phyloP scores from a whole-genome alignment of 2,888 invertebrate species.

The Dynastes hyllus region DNA sequence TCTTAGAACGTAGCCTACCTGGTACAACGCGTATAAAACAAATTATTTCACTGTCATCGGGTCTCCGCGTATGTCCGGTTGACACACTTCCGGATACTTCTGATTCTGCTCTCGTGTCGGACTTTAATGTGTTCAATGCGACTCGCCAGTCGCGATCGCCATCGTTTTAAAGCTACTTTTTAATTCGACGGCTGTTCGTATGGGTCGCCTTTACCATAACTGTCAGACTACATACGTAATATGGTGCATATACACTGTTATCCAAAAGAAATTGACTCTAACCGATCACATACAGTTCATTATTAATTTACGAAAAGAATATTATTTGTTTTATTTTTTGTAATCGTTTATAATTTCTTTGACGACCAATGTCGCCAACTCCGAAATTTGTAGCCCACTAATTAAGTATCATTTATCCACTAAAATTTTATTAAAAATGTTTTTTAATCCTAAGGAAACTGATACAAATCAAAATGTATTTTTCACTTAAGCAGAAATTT shows the following conservation, averaged over 20 bases:
- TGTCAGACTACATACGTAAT: constrained; percentile 4
- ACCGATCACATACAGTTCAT: too few relatives aligned
- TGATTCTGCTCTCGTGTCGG: constrained; percentile 59
- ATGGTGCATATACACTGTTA: background rate
- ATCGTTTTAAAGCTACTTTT: constrained; percentile 27
- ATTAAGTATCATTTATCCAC: too few relatives aligned
- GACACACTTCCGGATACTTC: constrained; percentile 61
- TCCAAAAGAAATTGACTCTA: background rate
- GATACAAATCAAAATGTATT: too few relatives aligned
- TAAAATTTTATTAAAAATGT: too few relatives aligned
- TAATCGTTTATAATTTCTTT: too few relatives aligned
- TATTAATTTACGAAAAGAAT: too few relatives aligned
- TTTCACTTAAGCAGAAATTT: too few relatives aligned
- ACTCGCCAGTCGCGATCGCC: constrained; percentile 1
- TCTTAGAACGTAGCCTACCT: background rate
- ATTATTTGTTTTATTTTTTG: too few relatives aligned
- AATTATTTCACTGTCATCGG: constrained; percentile 54
- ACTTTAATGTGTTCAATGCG: constrained; percentile 25
- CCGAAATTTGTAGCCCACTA: too few relatives aligned
- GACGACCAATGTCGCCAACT: too few relatives aligned
- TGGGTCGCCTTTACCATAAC: constrained; percentile 7
- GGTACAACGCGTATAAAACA: constrained; percentile 34
- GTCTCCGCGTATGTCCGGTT: constrained; percentile 59
- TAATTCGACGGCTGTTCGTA: constrained; percentile 27
- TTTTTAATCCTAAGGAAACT: too few relatives aligned